Percentiles rank a stretch among this genome's conserved stretches.
Conservation (phyloP, 2,888 invertebrate species). For the Eremobia ochroleuca region DNA sequence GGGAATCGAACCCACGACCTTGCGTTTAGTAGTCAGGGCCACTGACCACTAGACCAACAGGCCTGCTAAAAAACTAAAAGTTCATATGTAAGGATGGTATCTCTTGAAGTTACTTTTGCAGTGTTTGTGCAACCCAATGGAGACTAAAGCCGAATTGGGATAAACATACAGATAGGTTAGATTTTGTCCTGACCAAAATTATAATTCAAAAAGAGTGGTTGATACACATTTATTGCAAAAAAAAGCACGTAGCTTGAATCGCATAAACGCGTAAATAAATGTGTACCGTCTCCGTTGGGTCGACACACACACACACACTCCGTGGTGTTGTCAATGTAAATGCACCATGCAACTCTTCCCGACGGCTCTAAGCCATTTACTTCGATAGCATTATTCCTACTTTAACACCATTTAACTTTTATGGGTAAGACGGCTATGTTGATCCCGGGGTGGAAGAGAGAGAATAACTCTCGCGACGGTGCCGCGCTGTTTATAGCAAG, state of each 20-base stretch:
- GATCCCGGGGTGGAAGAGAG: slow-evolving; percentile 32
- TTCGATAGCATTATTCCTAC: slow-evolving; percentile 54
- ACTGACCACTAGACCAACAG: no score
- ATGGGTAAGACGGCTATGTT: slow-evolving; percentile 35
- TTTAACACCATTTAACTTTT: slow-evolving; percentile 64
- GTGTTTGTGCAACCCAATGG: neutral
- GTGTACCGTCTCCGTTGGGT: neutral
- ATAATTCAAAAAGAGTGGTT: neutral
- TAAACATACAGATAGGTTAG: neutral
- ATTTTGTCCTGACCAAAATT: neutral
- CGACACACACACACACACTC: no score
- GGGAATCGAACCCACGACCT: no score
- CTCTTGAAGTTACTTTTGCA: neutral
- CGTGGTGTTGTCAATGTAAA: slow-evolving; percentile 45
- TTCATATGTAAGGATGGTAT: neutral
- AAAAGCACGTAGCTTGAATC: slow-evolving; percentile 1
- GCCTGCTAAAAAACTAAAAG: no score
- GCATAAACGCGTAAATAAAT: slow-evolving; percentile 28
- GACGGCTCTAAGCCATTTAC: slow-evolving; percentile 52
- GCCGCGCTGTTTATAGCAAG: slow-evolving; percentile 33
- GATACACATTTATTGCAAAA: neutral
- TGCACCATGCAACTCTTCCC: slow-evolving; percentile 46
- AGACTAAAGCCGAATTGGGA: neutral
- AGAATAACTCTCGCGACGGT: slow-evolving; percentile 23
- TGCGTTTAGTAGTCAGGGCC: no score